phyloP scores from a whole-genome alignment of 1,140 invertebrate genomes.

The Drosophila malerkotliana region DNA sequence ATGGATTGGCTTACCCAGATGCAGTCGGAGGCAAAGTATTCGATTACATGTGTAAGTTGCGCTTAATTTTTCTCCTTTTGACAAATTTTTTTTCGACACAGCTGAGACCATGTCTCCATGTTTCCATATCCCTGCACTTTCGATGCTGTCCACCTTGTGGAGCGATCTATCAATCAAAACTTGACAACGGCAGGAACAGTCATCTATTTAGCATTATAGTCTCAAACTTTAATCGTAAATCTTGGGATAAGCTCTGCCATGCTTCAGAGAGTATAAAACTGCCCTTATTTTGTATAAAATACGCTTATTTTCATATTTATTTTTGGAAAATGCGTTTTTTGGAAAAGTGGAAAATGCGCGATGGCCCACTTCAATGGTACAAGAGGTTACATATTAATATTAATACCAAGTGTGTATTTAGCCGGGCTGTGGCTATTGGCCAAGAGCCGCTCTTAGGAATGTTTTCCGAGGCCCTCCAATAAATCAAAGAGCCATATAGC shows the following conservation, averaged over 20 bases:
- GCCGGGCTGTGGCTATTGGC: neutral
- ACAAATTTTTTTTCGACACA: conserved; percentile 70
- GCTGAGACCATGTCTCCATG: conserved; percentile 56
- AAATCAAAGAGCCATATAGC: conserved; percentile 1
- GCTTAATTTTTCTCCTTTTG: conserved; percentile 53
- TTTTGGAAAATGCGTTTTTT: neutral
- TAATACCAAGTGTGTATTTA: neutral
- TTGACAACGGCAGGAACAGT: neutral
- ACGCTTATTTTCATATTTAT: neutral
- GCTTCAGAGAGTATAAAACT: neutral
- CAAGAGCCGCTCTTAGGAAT: neutral
- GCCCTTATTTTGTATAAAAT: neutral
- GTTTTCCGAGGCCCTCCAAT: conserved; percentile 16
- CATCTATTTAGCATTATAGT: conserved; percentile 3
- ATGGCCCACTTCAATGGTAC: neutral
- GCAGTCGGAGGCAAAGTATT: conserved; percentile 56
- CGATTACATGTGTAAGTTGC: conserved; percentile 78
- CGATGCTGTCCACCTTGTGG: conserved; percentile 19
- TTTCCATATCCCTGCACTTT: conserved; percentile 33
- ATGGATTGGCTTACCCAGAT: conserved; percentile 69
- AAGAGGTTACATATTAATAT: neutral
- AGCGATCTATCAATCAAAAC: conserved; percentile 61
- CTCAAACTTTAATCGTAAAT: conserved; percentile 2
- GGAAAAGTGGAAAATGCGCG: neutral
- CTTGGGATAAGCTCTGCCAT: neutral